These are phyloP conservation scores for Zaprionus taronus DNA, from an alignment of 1,140 invertebrate species.

Conservation along the genomic window DNA sequence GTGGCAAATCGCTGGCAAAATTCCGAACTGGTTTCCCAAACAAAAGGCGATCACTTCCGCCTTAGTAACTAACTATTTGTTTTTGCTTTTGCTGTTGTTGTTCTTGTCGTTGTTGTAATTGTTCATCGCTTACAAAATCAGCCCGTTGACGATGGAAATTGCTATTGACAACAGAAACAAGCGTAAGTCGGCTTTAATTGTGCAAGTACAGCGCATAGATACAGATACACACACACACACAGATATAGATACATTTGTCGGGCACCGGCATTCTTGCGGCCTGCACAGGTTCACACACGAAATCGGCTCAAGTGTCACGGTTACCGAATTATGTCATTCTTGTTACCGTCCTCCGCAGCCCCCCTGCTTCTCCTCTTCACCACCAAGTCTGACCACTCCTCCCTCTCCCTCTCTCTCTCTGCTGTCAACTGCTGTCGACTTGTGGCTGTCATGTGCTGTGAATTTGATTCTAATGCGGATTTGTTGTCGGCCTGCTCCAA, in stretches of 20 bases:
- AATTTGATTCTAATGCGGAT: constrained; percentile 65
- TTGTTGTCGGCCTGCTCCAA: constrained; percentile 29
- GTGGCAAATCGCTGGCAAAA: constrained; percentile 53
- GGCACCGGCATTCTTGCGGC: constrained; percentile 34
- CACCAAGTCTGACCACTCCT: neutral
- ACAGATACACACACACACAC: constrained; percentile 7
- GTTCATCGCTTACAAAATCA: constrained; percentile 21
- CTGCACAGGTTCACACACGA: constrained; percentile 53
- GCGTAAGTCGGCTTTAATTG: constrained; percentile 26
- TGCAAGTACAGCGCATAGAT: constrained; percentile 20
- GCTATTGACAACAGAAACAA: constrained; percentile 37
- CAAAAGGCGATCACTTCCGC: constrained; percentile 67
- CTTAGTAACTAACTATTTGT: constrained; percentile 55
- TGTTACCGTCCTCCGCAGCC: constrained; percentile 26
- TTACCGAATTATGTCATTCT: constrained; percentile 69
- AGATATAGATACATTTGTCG: constrained; percentile 4
- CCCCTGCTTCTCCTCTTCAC: neutral
- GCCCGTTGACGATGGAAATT: constrained; percentile 10
- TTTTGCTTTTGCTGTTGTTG: constrained; percentile 10
- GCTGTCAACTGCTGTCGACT: constrained; percentile 35
- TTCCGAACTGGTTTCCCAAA: constrained; percentile 65
- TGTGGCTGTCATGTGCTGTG: constrained; percentile 50
- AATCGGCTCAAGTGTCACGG: constrained; percentile 73
- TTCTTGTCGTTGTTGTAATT: neutral
- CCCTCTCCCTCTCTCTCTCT: constrained; percentile 15